A percentile compares a stretch with the other conserved stretches of the same genome.
These are phyloP conservation scores for Pseudopleuronectes americanus DNA, from an alignment of 2,797 vertebrate species.

Conservation along the genomic window DNA sequence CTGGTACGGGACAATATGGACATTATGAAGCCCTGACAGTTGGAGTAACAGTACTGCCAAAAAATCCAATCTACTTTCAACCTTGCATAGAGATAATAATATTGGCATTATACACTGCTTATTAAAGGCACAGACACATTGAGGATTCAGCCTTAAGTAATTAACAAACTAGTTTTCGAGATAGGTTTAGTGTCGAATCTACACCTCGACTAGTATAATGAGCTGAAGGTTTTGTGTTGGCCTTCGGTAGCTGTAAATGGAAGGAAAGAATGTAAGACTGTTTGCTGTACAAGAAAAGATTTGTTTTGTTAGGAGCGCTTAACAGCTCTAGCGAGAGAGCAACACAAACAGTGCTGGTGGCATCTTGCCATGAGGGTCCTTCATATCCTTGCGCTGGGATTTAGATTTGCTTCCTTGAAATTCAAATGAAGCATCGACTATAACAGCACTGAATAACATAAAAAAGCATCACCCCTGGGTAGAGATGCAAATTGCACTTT, in stretches of 20 bases:
- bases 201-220: slow-evolving; percentile 28
- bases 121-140: neutral
- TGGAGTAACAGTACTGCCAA: too few relatives aligned
- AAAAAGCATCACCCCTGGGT: slow-evolving; percentile 25
- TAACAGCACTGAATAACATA: slow-evolving; percentile 18
- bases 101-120: neutral
- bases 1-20: too few relatives aligned
- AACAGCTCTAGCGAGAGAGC: slow-evolving; percentile 34
- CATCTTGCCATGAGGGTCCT: slow-evolving; percentile 46
- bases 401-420: slow-evolving; percentile 39
- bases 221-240: slow-evolving; percentile 49
- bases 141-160: too few relatives aligned
- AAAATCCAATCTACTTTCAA: too few relatives aligned
- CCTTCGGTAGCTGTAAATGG: slow-evolving; percentile 36
- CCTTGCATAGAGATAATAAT: too few relatives aligned
- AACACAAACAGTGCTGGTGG: slow-evolving; percentile 44
- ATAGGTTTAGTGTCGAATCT: slow-evolving; percentile 13
- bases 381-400: slow-evolving; percentile 34
- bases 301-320: slow-evolving; percentile 50
- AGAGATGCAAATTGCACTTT: slow-evolving; percentile 40
- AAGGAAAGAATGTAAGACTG: slow-evolving; percentile 15
- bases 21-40: too few relatives aligned
- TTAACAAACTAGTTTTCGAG: slow-evolving; percentile 2
- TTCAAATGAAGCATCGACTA: slow-evolving; percentile 38
- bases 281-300: slow-evolving; percentile 48